A percentile compares a stretch with the other conserved stretches of the same genome.
Conservation (phyloP, 1,140 invertebrate species). For the Acromyrmex heyeri region DNA sequence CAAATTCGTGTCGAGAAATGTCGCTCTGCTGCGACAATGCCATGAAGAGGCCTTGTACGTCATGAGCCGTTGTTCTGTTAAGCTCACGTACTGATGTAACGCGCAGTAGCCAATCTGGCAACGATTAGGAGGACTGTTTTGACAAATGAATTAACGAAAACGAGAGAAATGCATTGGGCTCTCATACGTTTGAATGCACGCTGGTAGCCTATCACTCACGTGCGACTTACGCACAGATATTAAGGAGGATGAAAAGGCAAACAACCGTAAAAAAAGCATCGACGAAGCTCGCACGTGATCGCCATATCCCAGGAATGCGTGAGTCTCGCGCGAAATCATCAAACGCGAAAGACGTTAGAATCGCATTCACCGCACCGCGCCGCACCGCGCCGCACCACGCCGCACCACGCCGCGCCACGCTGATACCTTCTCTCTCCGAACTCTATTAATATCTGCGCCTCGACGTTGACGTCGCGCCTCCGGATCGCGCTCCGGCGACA, state of each 20-base stretch:
- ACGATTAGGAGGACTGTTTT: not conserved
- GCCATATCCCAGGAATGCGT: slow-evolving; percentile 68
- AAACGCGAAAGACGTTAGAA: not conserved
- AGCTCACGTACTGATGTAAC: not conserved
- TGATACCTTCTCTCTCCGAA: slow-evolving; percentile 1
- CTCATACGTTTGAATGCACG: not conserved
- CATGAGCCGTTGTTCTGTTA: not conserved
- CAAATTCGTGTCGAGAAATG: not conserved
- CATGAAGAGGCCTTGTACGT: not conserved
- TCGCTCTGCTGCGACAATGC: not conserved
- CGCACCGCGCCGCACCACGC: no score
- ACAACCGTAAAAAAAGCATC: slow-evolving; percentile 29
- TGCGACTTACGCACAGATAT: not conserved
- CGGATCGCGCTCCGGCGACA: slow-evolving; percentile 47
- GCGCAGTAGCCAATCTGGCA: not conserved
- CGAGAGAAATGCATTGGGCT: not conserved
- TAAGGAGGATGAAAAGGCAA: not conserved
- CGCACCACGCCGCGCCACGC: no score
- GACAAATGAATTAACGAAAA: not conserved
- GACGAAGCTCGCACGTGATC: slow-evolving; percentile 58
- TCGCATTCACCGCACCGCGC: no score
- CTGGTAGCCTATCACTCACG: slow-evolving; percentile 14
- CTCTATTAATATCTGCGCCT: slow-evolving; percentile 76
- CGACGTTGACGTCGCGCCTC: slow-evolving; percentile 68
- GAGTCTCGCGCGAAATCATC: slow-evolving; percentile 38